phyloP scores from a whole-genome alignment of 2,113 vertebrate species.

The Barnardius zonarius region DNA sequence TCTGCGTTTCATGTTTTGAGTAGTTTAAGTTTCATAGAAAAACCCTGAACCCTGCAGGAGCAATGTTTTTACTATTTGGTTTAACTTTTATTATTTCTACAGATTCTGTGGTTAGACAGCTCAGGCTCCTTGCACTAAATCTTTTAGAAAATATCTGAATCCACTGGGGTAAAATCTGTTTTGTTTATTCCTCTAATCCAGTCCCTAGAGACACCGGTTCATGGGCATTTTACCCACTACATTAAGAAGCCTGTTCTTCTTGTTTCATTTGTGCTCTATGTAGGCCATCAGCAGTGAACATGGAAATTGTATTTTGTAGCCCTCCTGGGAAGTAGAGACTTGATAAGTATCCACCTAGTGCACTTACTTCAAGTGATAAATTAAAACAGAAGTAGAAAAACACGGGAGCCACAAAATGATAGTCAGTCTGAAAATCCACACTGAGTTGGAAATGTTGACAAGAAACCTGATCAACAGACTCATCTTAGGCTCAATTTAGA shows the following conservation, averaged over 20 bases:
- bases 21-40: not conserved
- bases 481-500: conserved; percentile 72
- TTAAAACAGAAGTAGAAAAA: conserved; percentile 78
- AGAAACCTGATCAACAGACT: conserved; percentile 70
- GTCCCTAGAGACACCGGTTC: conserved; percentile 42
- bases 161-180: conserved; percentile 56
- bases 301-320: conserved; percentile 77
- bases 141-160: conserved; percentile 61
- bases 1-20: not conserved
- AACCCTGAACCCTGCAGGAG: not conserved
- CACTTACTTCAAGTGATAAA: conserved; percentile 81
- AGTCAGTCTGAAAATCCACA: conserved; percentile 74
- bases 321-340: conserved; percentile 75
- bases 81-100: not conserved
- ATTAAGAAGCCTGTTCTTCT: conserved; percentile 58
- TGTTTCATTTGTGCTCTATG: conserved; percentile 66
- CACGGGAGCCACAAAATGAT: conserved; percentile 75
- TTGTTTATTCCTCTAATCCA: conserved; percentile 58
- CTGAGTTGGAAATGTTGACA: conserved; percentile 69
- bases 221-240: conserved; percentile 43
- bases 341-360: conserved; percentile 74
- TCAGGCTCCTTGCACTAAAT: conserved; percentile 51
- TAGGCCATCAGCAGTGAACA: conserved; percentile 76
- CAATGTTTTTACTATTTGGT: not conserved
- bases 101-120: not conserved